phyloP scores from a whole-genome alignment of 2,113 vertebrate genomes.

The Neotoma lepida region DNA sequence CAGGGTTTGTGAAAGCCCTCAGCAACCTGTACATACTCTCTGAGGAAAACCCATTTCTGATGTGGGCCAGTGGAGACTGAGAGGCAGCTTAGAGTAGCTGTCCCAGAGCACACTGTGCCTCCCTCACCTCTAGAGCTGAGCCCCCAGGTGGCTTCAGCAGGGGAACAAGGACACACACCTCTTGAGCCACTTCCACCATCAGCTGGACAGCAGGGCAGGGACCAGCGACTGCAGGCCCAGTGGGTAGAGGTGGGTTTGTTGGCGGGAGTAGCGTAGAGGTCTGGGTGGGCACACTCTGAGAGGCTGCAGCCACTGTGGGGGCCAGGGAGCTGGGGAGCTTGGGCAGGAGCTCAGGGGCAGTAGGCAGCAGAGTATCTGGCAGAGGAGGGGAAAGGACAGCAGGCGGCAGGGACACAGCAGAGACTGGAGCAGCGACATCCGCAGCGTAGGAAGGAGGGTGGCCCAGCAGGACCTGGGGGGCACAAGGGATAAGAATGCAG shows the following conservation, averaged over 20 bases:
- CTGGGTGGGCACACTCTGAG: conserved; percentile 82
- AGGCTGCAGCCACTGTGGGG: conserved; percentile 71
- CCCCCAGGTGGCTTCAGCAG: not conserved
- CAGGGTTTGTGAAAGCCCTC: not conserved
- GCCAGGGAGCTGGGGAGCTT: conserved; percentile 85
- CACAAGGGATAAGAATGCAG: conserved; percentile 51
- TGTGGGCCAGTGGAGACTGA: not conserved
- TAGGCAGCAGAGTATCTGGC: conserved; percentile 79
- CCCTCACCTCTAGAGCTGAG: not conserved
- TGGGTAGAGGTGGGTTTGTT: conserved; percentile 77
- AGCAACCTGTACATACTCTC: not conserved
- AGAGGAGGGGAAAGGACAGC: conserved; percentile 85
- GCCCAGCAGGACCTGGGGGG: conserved; percentile 83
- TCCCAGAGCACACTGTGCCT: not conserved
- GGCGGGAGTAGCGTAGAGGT: conserved; percentile 77
- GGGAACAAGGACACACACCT: conserved; percentile 80
- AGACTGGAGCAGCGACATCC: conserved; percentile 83
- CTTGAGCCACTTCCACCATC: conserved; percentile 80
- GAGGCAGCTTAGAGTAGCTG: rapidly evolving
- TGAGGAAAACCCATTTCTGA: not conserved
- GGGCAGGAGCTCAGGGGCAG: conserved; percentile 81
- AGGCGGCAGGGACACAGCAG: conserved; percentile 80
- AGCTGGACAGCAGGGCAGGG: conserved; percentile 74
- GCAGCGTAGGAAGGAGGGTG: conserved; percentile 78
- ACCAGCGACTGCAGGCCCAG: conserved; percentile 82